phyloP scores from a whole-genome alignment of 1,140 invertebrate species.

The Chymomyza costata region DNA sequence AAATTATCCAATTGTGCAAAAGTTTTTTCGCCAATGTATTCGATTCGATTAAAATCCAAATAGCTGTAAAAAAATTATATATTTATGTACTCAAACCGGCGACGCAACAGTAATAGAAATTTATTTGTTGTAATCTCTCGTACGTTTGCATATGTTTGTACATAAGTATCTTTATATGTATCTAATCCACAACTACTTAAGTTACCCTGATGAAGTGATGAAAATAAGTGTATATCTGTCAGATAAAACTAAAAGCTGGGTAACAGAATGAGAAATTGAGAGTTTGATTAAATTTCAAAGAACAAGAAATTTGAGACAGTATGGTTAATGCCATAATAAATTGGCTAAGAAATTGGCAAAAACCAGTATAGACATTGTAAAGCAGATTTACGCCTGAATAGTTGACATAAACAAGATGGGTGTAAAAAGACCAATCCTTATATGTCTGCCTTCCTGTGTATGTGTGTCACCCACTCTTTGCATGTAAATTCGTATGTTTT shows the following conservation, averaged over 20 bases:
- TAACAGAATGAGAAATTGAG: not conserved
- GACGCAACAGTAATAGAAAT: not conserved
- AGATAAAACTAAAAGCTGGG: not conserved
- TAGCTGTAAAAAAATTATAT: slow-evolving; percentile 66
- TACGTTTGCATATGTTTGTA: no score
- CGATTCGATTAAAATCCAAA: slow-evolving; percentile 76
- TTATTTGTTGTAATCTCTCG: no score
- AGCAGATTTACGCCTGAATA: slow-evolving; percentile 64
- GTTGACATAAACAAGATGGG: slow-evolving; percentile 40
- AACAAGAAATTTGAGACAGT: not conserved
- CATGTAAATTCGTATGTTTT: slow-evolving; percentile 20
- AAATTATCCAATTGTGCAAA: slow-evolving; percentile 75
- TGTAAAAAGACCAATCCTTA: not conserved
- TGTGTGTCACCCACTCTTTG: no score
- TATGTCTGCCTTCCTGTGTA: no score
- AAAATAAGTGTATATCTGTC: no score
- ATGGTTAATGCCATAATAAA: no score
- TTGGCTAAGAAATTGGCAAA: not conserved
- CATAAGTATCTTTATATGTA: no score
- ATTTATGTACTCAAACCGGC: slow-evolving; percentile 33
- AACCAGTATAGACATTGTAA: slow-evolving; percentile 42
- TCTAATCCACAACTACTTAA: no score
- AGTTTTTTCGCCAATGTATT: slow-evolving; percentile 74
- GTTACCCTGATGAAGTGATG: no score
- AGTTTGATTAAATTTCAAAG: not conserved